Percentiles rank a stretch among this genome's conserved stretches.
Evolutionary conservation across 2,113 vertebrate species (phyloP).

Genomic region (Salvelinus fontinalis): DNA sequence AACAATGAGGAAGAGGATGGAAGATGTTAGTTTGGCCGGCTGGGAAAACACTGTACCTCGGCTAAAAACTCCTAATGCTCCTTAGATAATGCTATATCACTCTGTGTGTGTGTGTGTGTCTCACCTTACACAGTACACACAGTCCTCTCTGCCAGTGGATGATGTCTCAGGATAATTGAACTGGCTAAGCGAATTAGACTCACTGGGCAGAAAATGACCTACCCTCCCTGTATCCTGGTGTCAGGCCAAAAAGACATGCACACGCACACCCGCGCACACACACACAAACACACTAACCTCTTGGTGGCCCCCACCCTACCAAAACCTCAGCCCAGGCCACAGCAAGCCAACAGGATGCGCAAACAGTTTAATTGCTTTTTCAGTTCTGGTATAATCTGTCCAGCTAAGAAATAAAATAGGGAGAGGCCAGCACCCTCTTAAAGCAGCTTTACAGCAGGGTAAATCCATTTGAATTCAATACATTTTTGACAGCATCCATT

Average conservation of each 20-base stretch:
- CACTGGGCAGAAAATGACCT: constrained; percentile 52
- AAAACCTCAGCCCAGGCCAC: constrained; percentile 24
- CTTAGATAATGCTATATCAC: not conserved
- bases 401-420: constrained; percentile 50
- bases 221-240: constrained; percentile 30
- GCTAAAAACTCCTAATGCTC: not conserved
- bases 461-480: too few species aligned
- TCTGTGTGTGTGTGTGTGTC: constrained; percentile 10
- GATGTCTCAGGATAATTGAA: constrained; percentile 54
- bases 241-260: constrained; percentile 28
- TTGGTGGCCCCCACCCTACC: not conserved
- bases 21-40: not conserved
- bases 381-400: constrained; percentile 64
- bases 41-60: not conserved
- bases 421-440: constrained; percentile 35
- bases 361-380: constrained; percentile 72
- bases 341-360: constrained; percentile 55
- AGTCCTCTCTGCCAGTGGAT: constrained; percentile 36
- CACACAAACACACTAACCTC: not conserved
- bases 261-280: not conserved
- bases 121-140: constrained; percentile 43
- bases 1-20: not conserved
- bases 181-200: constrained; percentile 39
- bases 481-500: too few species aligned
- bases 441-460: constrained; percentile 56